Evolutionary conservation across 1,140 invertebrate species (phyloP).

Genomic region (Pseudachorutes palmiensis): DNA sequence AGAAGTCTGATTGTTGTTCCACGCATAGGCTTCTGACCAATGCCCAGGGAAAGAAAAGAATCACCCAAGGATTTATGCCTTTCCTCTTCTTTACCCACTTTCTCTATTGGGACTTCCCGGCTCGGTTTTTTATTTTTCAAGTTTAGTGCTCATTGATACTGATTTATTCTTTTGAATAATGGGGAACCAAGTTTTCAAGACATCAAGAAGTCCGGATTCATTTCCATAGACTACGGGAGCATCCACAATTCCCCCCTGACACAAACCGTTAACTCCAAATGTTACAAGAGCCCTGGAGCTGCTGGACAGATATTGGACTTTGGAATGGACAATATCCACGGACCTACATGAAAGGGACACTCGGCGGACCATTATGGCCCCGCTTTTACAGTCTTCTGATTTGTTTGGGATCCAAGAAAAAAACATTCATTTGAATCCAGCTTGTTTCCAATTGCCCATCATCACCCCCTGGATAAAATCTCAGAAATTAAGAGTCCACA

Average conservation of each 20-base stretch:
- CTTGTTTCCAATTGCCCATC: too few species aligned
- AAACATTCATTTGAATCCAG: neutral
- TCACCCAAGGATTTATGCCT: neutral
- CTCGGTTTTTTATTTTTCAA: slow-evolving; percentile 21
- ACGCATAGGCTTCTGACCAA: too few species aligned
- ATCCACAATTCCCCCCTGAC: slow-evolving; percentile 8
- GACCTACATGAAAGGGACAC: neutral
- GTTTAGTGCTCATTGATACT: slow-evolving; percentile 25
- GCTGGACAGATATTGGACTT: slow-evolving; percentile 11
- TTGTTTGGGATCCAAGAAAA: neutral
- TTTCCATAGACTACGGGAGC: too few species aligned
- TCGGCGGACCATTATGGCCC: neutral
- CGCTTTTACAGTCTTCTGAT: slow-evolving; percentile 9
- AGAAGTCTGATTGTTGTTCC: too few species aligned
- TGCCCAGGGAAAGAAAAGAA: neutral
- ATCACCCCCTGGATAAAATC: too few species aligned
- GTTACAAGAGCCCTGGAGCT: slow-evolving; percentile 18
- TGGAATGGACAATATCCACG: slow-evolving; percentile 7
- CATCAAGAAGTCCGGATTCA: slow-evolving; percentile 11
- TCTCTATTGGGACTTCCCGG: slow-evolving; percentile 10
- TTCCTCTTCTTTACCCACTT: neutral
- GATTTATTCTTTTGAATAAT: slow-evolving; percentile 36
- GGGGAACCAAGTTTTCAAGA: slow-evolving; percentile 17
- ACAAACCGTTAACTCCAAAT: slow-evolving; percentile 36
- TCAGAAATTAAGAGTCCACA: too few species aligned